phyloP scores from a whole-genome alignment of 2,113 vertebrate species.

The Leucopternis melanops region DNA sequence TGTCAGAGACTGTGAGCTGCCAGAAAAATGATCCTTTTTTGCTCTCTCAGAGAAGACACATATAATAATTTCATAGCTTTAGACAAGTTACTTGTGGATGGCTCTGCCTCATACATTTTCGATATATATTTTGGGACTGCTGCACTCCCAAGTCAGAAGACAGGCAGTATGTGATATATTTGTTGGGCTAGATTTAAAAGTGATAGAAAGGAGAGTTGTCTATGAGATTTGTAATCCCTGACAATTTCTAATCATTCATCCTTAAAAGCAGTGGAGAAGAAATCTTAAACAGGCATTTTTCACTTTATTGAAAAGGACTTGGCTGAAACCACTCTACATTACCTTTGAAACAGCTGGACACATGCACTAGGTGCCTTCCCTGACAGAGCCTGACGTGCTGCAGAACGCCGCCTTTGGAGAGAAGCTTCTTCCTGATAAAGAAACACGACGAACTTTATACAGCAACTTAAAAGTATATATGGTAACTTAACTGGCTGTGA shows the following conservation, averaged over 20 bases:
- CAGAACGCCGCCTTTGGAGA: slow-evolving; percentile 67
- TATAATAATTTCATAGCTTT: neutral
- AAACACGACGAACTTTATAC: neutral
- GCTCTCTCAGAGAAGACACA: neutral
- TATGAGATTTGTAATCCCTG: neutral
- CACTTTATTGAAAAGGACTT: neutral
- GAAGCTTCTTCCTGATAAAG: slow-evolving; percentile 79
- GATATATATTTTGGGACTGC: neutral
- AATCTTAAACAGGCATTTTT: neutral
- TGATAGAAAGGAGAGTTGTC: neutral
- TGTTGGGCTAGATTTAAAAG: neutral
- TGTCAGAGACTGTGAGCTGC: neutral
- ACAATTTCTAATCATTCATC: neutral
- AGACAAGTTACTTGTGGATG: neutral
- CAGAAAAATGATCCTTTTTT: neutral
- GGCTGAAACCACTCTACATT: neutral
- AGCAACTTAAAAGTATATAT: neutral
- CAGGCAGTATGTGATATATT: neutral
- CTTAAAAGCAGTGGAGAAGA: neutral
- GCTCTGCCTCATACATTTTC: neutral
- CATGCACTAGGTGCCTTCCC: slow-evolving; percentile 71
- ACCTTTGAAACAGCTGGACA: slow-evolving; percentile 81
- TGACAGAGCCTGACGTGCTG: slow-evolving; percentile 72
- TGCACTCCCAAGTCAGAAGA: neutral
- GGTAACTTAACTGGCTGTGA: neutral